These are phyloP conservation scores for Heteromurus nitidus DNA, from an alignment of 2,888 invertebrate genomes.

Conservation along the genomic window DNA sequence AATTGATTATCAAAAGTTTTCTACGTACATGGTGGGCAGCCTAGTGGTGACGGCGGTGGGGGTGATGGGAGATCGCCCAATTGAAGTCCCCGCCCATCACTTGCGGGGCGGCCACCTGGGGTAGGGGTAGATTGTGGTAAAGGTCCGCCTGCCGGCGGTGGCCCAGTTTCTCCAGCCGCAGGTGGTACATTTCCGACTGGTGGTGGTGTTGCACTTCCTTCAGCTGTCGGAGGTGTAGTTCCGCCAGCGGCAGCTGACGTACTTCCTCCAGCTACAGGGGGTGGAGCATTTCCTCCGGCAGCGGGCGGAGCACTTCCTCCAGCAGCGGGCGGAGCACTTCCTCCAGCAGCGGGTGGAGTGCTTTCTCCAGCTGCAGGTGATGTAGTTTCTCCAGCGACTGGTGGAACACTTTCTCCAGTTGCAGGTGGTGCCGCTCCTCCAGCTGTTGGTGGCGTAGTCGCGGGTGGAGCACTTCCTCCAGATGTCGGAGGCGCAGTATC, in stretches of 20 bases:
- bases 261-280: background rate
- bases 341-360: conserved; percentile 5
- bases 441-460: background rate
- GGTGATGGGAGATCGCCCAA: too few species aligned
- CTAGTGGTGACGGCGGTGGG: background rate
- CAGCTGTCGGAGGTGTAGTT: background rate
- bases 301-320: too few species aligned
- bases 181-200: background rate
- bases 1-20: background rate
- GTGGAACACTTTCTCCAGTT: background rate
- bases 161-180: background rate
- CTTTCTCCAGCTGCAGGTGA: background rate
- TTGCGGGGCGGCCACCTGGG: background rate
- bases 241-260: background rate
- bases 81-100: background rate
- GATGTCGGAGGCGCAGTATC: background rate
- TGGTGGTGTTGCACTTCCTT: background rate
- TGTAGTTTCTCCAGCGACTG: conserved; percentile 1
- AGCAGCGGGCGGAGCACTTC: background rate
- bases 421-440: background rate
- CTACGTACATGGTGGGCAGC: conserved; percentile 3
- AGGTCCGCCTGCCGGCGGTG: conserved; percentile 7
- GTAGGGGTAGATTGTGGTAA: background rate
- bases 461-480: background rate
- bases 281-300: background rate